Evolutionary conservation across 2,888 invertebrate genomes (phyloP), one percentile per base, ranked within the genome.

Genomic region (Petrophora chlorosata): DNA sequence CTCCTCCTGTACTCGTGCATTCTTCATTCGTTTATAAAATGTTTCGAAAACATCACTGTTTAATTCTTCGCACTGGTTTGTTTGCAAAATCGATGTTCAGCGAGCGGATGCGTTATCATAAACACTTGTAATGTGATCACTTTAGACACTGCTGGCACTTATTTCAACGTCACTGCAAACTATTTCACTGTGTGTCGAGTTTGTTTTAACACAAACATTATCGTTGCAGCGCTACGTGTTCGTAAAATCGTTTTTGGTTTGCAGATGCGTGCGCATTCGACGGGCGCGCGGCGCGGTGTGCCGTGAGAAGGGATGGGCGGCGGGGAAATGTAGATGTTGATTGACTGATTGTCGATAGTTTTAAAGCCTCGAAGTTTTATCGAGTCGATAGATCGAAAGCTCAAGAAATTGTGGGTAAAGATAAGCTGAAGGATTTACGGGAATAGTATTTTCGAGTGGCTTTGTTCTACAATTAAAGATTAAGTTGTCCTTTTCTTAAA

Each of bases 181-280:
- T 32, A 29, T 51, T 57, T 50, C 52, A 52, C 38, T 48, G 40
- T 53, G 51, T 8, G n/a, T 23, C 23, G n/a, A 48, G 36, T 30
- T 46, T 38, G 36, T 33, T 26, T 36, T 35, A 19, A 33, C 50
- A 39, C 54, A 34, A 49, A 53, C 44, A 53, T 49, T 51, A 53
- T 45, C 25, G 36, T 35, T 39, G 28, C 10, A 32, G 34, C 9
- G 38, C 29, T 26, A 22, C 8, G 3, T 33, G 15, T 28, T 26
- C 12, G 40, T 30, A 33, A 16, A 26, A 12, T 23, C 3, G 14
- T 14, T 28, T 25, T 9, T 16, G 52, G 43, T 49, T 7, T 42
- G 36, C 19, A 16, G 46, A 49, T 66, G 66, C 73, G 73, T 70
- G 70, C 73, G 70, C 69, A 67, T 25, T 4, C 29, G 17, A 8